Conservation (phyloP, 1,140 invertebrate genomes). For the Physella acuta region DNA sequence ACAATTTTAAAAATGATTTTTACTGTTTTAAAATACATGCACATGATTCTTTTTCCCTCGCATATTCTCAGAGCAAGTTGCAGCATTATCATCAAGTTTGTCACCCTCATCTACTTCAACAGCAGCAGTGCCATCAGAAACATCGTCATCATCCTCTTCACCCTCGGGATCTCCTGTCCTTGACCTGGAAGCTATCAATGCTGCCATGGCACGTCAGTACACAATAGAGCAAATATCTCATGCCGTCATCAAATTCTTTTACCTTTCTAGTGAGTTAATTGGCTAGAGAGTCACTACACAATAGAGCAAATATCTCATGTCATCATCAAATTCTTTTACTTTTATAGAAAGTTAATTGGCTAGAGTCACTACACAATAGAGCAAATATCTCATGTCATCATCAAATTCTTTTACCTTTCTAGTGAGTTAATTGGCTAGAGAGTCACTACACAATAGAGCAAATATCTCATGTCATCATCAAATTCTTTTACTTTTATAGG, state of each 20-base stretch:
- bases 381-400: conserved; percentile 15
- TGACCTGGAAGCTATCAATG: conserved; percentile 18
- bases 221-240: conserved; percentile 15
- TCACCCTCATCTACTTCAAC: conserved; percentile 1
- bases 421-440: conserved; percentile 15
- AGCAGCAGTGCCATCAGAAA: background rate
- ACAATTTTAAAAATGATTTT: conserved; percentile 4
- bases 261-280: conserved; percentile 8
- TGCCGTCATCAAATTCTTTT: conserved; percentile 21
- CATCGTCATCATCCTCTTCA: conserved; percentile 5
- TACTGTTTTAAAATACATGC: background rate
- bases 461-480: conserved; percentile 12
- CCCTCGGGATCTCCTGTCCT: background rate
- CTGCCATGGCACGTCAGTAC: conserved; percentile 23
- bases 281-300: conserved; percentile 6
- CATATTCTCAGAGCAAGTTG: background rate
- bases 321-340: conserved; percentile 15
- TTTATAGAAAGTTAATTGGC: conserved; percentile 4
- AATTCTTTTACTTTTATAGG: conserved; percentile 9
- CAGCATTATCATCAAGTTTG: background rate
- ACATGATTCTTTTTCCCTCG: background rate
- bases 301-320: conserved; percentile 13
- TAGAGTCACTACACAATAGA: conserved; percentile 21
- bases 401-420: conserved; percentile 16
- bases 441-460: conserved; percentile 11